Evolutionary conservation across 2,888 invertebrate species (phyloP).

Genomic region (Eulithis prunata): DNA sequence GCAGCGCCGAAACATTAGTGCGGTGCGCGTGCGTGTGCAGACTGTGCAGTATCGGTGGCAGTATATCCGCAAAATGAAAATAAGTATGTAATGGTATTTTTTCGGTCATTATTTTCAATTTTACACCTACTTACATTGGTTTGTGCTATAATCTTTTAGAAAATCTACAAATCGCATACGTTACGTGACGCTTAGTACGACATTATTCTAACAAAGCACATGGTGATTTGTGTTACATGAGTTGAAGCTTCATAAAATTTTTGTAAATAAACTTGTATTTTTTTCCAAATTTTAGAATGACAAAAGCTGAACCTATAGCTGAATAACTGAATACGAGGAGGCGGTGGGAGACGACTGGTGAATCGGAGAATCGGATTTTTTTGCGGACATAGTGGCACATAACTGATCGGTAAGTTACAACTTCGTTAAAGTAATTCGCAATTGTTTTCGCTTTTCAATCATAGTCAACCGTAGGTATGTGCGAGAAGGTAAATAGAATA

Average conservation of each 20-base stretch:
- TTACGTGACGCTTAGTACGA: not conserved
- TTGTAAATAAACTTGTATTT: not conserved
- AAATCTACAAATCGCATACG: not conserved
- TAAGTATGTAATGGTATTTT: not conserved
- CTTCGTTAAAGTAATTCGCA: not conserved
- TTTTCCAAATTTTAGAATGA: slow-evolving; percentile 2
- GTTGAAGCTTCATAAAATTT: not conserved
- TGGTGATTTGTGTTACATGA: not conserved
- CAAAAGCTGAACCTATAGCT: not conserved
- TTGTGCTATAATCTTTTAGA: not conserved
- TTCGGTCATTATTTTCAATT: not conserved
- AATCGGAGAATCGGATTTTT: not conserved
- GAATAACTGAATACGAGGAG: not conserved
- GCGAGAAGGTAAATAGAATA: not conserved
- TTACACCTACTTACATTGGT: not conserved
- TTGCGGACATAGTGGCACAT: not conserved
- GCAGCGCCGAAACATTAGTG: no score
- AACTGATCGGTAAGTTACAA: slow-evolving; percentile 1
- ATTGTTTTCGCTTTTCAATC: not conserved
- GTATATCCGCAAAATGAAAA: not conserved
- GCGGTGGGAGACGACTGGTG: not conserved
- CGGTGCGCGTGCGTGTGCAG: not conserved
- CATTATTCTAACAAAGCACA: slow-evolving; percentile 4
- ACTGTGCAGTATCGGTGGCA: no score
- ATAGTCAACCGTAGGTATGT: not conserved